Evolutionary conservation across 2,888 invertebrate genomes (phyloP), one percentile per base, ranked within the genome.

Genomic region (Megalurothrips usitatus): DNA sequence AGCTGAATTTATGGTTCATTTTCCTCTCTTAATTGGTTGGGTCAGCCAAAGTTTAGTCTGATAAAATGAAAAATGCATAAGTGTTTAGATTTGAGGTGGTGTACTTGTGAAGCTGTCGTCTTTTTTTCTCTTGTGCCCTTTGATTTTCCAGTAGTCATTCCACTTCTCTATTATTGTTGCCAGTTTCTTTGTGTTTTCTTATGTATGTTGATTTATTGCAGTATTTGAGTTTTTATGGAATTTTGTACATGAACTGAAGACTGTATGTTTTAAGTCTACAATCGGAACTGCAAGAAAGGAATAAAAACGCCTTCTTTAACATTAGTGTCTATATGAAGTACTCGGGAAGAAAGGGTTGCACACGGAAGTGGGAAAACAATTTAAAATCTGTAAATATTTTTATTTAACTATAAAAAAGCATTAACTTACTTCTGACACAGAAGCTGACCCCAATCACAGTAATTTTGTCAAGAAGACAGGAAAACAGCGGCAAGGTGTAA

Each of bases 191-290:
- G 17, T 10, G 26, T 26, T 12, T 26, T 26, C 68, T 75, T 75
- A 26, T 26, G 26, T 75, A 26, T 75, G 11, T n/a, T 75, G n/a
- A 26, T 68, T 75, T 75, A 75, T 75, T 26, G 68, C 68, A 75
- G 68, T 75, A 75, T 75, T 23, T 75, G 68, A 23, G 26, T 75
- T 75, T 75, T 75, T 75, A 26, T 75, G 68, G 10, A 75, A 26
- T 75, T 75, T 75, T 75, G 26, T 26, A 75, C 23, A 26, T 75
- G 68, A 75, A 75, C 68, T 75, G 68, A 75, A 75, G 68, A 75
- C 68, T 75, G 68, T 75, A 26, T 75, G 68, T n/a, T 75, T 58
- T 75, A 75, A 75, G 68, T 26, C 23, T 75, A n/a, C 68, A 23
- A 75, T 23, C 26, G 23, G 68, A 75, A 75, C 26, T 26, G 26